Conservation (phyloP, 1,140 invertebrate species). For the Drosophila lini region DNA sequence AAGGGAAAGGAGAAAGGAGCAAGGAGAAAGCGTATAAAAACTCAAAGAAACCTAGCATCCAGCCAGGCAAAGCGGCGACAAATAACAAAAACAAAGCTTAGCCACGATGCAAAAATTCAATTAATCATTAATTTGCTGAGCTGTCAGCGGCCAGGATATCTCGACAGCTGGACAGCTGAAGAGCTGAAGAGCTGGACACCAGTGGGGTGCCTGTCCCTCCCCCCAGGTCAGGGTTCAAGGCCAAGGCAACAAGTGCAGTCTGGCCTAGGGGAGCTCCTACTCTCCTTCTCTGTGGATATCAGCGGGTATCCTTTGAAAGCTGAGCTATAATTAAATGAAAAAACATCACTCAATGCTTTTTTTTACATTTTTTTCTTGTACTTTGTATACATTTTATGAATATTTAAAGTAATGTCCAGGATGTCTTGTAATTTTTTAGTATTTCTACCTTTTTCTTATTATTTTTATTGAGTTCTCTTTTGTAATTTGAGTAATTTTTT, state of each 20-base stretch:
- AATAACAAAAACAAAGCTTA: conserved; percentile 8
- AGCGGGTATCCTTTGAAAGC: background rate
- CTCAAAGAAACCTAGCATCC: background rate
- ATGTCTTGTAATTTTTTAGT: no score
- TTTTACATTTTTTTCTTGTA: background rate
- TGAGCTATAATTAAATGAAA: background rate
- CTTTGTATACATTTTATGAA: no score
- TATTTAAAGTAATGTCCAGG: no score
- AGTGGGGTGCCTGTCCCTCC: background rate
- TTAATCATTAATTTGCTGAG: conserved; percentile 70
- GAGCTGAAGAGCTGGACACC: background rate
- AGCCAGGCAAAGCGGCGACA: background rate
- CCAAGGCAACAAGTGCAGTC: conserved; percentile 31
- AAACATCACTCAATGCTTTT: background rate
- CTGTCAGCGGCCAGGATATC: conserved; percentile 42
- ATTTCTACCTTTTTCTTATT: no score
- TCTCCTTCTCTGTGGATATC: background rate
- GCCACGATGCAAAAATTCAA: conserved; percentile 44
- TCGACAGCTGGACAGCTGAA: conserved; percentile 1
- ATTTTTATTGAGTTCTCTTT: no score
- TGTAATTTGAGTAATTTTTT: background rate
- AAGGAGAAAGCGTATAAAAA: background rate
- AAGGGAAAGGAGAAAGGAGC: background rate
- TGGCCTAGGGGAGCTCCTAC: background rate
- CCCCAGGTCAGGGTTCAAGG: conserved; percentile 15